Evolutionary conservation across 1,140 invertebrate genomes (phyloP).

Genomic region (Gonatopus flavifemur): DNA sequence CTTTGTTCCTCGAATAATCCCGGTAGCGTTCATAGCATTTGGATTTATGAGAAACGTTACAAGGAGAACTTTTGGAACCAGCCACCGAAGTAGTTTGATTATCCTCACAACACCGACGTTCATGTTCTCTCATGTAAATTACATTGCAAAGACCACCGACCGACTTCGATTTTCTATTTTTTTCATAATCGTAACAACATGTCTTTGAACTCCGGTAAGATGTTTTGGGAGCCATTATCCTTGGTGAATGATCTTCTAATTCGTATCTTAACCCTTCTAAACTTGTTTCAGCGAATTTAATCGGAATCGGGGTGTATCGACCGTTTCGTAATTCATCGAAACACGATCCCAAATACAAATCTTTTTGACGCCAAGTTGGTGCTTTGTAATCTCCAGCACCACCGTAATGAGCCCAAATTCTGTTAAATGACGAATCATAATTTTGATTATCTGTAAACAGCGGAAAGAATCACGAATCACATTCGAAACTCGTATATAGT

Average conservation of each 20-base stretch:
- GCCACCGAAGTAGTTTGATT: constrained; percentile 1
- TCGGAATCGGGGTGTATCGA: constrained; percentile 34
- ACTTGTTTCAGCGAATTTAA: constrained; percentile 30
- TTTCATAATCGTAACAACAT: constrained; percentile 2
- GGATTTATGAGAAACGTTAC: no score
- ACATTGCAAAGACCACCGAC: constrained; percentile 31
- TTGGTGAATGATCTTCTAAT: constrained; percentile 12
- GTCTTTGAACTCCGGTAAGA: constrained; percentile 32
- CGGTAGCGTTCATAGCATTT: no score
- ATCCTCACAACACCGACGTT: constrained; percentile 1
- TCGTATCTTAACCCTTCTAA: constrained; percentile 26
- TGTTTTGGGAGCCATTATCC: constrained; percentile 3
- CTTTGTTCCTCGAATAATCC: no score
- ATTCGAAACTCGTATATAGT: not conserved
- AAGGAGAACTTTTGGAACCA: constrained; percentile 16
- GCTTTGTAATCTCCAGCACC: constrained; percentile 25
- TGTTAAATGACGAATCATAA: not conserved
- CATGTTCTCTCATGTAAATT: constrained; percentile 24
- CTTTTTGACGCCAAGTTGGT: constrained; percentile 35
- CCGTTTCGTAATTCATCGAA: constrained; percentile 35
- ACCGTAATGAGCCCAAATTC: constrained; percentile 32
- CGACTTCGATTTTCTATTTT: not conserved
- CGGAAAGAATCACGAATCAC: not conserved
- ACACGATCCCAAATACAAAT: constrained; percentile 36
- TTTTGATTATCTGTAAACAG: not conserved